Percentiles rank a stretch among this genome's conserved stretches.
phyloP scores from a whole-genome alignment of 2,888 invertebrate genomes.

The Xestia rhomboidea region DNA sequence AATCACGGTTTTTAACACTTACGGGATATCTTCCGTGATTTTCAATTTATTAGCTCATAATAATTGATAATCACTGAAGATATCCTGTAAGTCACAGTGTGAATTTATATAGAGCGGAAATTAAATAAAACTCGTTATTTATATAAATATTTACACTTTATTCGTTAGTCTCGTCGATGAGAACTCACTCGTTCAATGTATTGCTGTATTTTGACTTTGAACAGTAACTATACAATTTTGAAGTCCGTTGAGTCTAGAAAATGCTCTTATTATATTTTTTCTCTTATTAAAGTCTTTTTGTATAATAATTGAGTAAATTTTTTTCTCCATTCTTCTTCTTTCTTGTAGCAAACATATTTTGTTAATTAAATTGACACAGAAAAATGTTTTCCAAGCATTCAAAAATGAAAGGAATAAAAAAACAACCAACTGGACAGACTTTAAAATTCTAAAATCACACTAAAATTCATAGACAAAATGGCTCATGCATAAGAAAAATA shows the following conservation, averaged over 20 bases:
- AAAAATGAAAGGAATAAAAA: background rate
- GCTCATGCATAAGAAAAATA: background rate
- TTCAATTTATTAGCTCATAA: too few relatives aligned
- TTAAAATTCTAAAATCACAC: conserved; percentile 37
- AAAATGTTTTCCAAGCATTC: background rate
- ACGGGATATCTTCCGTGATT: too few relatives aligned
- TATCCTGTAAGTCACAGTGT: too few relatives aligned
- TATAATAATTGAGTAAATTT: too few relatives aligned
- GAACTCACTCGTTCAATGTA: conserved; percentile 61
- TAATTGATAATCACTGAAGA: too few relatives aligned
- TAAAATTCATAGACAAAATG: conserved; percentile 14
- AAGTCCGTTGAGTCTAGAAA: conserved; percentile 28
- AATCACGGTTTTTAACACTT: too few relatives aligned
- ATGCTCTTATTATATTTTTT: background rate
- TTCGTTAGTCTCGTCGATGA: conserved; percentile 71
- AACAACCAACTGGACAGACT: conserved; percentile 7
- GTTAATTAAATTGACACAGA: too few relatives aligned
- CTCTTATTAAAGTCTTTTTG: too few relatives aligned
- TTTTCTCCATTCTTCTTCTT: too few relatives aligned
- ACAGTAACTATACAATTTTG: conserved; percentile 33
- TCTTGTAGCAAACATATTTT: too few relatives aligned
- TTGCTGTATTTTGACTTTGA: conserved; percentile 66
- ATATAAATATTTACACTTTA: conserved; percentile 88
- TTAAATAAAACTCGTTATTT: conserved; percentile 76
- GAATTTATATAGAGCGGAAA: background rate